Evolutionary conservation across 2,797 vertebrate species (phyloP), one percentile per base, ranked within the genome.

Genomic region (Sternotherus odoratus): DNA sequence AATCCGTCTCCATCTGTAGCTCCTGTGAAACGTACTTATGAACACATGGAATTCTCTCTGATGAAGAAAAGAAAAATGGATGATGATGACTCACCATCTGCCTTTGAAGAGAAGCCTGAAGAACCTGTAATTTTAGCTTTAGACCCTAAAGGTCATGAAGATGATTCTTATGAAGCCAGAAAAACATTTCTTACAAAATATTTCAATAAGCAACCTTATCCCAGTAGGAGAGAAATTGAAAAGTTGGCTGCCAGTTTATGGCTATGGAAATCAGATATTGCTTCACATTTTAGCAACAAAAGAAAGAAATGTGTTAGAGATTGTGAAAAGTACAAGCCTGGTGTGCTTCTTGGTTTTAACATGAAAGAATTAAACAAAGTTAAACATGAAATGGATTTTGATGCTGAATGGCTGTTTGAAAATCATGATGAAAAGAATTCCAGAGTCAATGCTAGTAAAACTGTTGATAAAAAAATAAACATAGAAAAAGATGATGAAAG

Each of bases 261-360:
- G 99, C 97, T 99, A n/a, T 99, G 99, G 99, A 99, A 99, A 96
- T 99, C 99, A 0, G 99, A 99, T 95, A 99, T 99, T n/a, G 98
- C 99, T 1, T 99, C 98, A 96, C 99, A 99, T 95, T 99, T 99
- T 26, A 98, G 98, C 88, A 99, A 98, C 96, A 99, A 98, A 79
- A 98, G 99, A 96, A 98, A 99, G 97, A 99, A 98, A 87, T 99
- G 99, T 46, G 96, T 98, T 19, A 97, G 98, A 86, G 99, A 99
- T 86, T 99, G 99, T 86, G 98, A 99, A 91, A 98, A 97, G 43
- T 98, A 98, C 92, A 98, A 98, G 30, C 97, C 98, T 3, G 98
- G 97, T 1, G 99, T 99, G 90, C 90, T 99, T 88, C 98, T 99
- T 36, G 99, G 99, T 66, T 99, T 99, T 97, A 99, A 98, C 85